Conservation (phyloP, 2,888 invertebrate genomes). For the Zygogramma bicolorata region DNA sequence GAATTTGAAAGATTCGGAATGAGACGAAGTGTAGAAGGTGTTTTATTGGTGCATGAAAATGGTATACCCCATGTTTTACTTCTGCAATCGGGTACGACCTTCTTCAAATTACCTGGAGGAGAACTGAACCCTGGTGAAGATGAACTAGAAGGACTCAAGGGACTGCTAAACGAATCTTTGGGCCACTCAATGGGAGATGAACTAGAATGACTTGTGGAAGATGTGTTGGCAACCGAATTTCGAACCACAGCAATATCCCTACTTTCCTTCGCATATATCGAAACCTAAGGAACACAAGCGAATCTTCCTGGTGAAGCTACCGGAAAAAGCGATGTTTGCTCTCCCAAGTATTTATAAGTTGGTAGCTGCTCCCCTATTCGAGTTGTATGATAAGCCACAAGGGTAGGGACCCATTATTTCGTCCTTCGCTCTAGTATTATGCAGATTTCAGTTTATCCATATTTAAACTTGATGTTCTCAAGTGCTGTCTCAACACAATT, state of each 20-base stretch:
- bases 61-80: constrained; percentile 97
- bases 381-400: constrained; percentile 98
- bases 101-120: constrained; percentile 99
- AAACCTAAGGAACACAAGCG: constrained; percentile 99
- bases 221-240: constrained; percentile 99
- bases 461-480: constrained; percentile 42
- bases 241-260: constrained; percentile 99
- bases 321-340: constrained; percentile 96
- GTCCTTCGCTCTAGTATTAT: constrained; percentile 94
- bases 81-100: constrained; percentile 97
- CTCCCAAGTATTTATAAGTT: constrained; percentile 99
- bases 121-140: constrained; percentile 97
- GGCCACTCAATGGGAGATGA: constrained; percentile 97
- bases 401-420: constrained; percentile 99
- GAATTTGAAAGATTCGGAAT: constrained; percentile 98
- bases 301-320: constrained; percentile 95
- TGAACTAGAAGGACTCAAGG: constrained; percentile 96
- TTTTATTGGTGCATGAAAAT: constrained; percentile 96
- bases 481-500: not conserved
- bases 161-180: constrained; percentile 91
- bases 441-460: constrained; percentile 72
- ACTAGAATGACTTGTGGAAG: constrained; percentile 98
- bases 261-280: constrained; percentile 99
- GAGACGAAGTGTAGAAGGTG: constrained; percentile 87
- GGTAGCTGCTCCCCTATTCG: constrained; percentile 98